Evolutionary conservation across 2,888 invertebrate species (phyloP), one percentile per base, ranked within the genome.

Genomic region (Stegophylla sp.): DNA sequence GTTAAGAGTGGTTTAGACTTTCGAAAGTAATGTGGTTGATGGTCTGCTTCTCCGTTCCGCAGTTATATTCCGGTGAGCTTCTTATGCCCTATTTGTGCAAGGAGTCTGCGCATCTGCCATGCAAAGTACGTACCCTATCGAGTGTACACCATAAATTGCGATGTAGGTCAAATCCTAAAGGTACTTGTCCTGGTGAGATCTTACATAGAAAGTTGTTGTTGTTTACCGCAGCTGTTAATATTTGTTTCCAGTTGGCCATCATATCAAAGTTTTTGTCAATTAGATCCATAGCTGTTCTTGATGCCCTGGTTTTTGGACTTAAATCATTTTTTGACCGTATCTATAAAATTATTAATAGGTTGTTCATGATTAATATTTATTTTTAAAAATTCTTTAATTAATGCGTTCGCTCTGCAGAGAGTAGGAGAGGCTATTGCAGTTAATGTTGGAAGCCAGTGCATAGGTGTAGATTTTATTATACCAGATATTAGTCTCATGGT

Each of bases 341-440:
- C 63, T 20, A 41, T 59, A 59, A 59, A 20, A 64, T 64, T 41
- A 28, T 64, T 28, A 41, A 41, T 64, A n/a, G 63, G 28, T 17
- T 34, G 59, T 61, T 61, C 34, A 53, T 53, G 53, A 53, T 53
- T 53, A 17, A 7, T 15, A 34, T 61, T 61, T 34, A 34, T 64
- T 64, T 41, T 64, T 64, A 41, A 28, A 15, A 64, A 12, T n/a
- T 64, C 63, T 64, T 64, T 64, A 20, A 64, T 5, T 12, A 41
- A 64, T 94, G 45, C 66, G 26, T 12, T 67, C 23, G 69, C 28
- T 69, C 51, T 51, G 3, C 69, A 51, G 51, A 69, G 69, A 51
- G 28, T 28, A 28, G 28, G 45, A 28, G 26, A n/a, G 51, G 23
- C 28, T n/a, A 51, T 69, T 23, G 48, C 48, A 10, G 69, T 69